Conservation (phyloP, 2,113 vertebrate species). For the Erinaceus europaeus region DNA sequence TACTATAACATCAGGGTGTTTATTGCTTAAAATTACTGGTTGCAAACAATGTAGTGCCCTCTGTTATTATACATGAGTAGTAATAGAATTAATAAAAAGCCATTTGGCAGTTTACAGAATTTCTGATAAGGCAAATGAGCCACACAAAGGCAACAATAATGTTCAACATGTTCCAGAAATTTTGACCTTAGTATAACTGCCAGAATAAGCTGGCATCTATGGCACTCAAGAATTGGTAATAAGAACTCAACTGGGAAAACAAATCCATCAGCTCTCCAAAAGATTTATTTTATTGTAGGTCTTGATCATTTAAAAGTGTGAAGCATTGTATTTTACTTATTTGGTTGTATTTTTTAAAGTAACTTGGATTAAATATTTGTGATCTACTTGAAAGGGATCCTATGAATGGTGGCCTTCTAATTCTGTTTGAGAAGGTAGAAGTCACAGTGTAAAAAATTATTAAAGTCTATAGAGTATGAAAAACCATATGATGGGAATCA, state of each 20-base stretch:
- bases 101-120: background rate
- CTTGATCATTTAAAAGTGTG: too few relatives aligned
- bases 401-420: background rate
- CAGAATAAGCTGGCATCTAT: background rate
- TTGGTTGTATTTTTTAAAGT: background rate
- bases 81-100: background rate
- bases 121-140: background rate
- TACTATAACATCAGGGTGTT: background rate
- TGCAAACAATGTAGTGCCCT: background rate
- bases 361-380: background rate
- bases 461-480: too few relatives aligned
- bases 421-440: background rate
- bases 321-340: background rate
- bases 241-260: background rate
- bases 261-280: background rate
- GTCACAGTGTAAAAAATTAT: background rate
- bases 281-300: background rate
- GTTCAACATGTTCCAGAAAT: fast-evolving
- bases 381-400: background rate
- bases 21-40: background rate
- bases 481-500: too few relatives aligned
- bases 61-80: too few relatives aligned
- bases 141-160: background rate
- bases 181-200: background rate
- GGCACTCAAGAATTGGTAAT: background rate